Conservation (phyloP, 2,797 vertebrate genomes). For the Dipus sagitta region DNA sequence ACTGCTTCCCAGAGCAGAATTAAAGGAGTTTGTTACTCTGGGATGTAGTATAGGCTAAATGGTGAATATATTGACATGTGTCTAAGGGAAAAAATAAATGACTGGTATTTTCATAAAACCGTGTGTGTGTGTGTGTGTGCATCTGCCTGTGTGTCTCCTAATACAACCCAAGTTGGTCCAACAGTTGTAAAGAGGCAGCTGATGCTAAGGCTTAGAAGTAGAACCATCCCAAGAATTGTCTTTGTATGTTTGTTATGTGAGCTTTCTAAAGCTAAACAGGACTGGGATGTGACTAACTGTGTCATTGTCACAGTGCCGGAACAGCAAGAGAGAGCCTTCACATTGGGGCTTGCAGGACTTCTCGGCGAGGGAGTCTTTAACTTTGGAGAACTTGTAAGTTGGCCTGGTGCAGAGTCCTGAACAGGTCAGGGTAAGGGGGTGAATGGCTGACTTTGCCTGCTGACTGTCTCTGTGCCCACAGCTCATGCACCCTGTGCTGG, state of each 20-base stretch:
- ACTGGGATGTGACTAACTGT: background rate
- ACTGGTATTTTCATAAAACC: background rate
- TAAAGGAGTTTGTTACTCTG: background rate
- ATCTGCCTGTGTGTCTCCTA: background rate
- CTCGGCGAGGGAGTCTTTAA: constrained; percentile 98
- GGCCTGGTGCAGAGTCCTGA: background rate
- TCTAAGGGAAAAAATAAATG: background rate
- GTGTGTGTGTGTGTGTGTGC: background rate
- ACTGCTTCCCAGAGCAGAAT: background rate
- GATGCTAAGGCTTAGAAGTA: background rate
- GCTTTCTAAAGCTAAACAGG: background rate
- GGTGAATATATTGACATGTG: rapidly evolving
- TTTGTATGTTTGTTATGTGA: background rate
- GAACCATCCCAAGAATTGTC: background rate
- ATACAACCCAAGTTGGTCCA: too few species aligned
- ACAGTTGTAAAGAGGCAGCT: background rate
- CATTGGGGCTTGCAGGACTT: constrained; percentile 95
- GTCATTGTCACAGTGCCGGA: constrained; percentile 91
- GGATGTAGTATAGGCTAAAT: background rate
- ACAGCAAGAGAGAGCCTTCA: constrained; percentile 98
- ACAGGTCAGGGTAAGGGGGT: background rate
- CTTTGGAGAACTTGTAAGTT: constrained; percentile 96
- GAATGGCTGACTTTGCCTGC: rapidly evolving
- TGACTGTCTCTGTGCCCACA: constrained; percentile 74
- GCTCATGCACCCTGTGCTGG: constrained; percentile 98